phyloP scores from a whole-genome alignment of 2,888 invertebrate genomes.

The Meganola albula region DNA sequence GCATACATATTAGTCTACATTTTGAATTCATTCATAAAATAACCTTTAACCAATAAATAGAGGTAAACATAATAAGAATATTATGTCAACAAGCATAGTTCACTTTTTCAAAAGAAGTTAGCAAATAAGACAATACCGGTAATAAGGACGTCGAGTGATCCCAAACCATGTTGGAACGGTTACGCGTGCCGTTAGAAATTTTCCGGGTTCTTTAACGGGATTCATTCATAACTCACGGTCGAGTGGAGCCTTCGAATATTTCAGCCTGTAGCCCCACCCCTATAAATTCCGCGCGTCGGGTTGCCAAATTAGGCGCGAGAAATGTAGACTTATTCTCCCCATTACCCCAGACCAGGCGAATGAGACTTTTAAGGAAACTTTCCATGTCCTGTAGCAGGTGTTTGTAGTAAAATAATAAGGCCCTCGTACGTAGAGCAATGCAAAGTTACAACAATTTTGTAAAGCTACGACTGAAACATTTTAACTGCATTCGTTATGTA shows the following conservation, averaged over 20 bases:
- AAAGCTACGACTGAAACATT: no score
- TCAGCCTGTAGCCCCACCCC: constrained; percentile 67
- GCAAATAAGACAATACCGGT: constrained; percentile 21
- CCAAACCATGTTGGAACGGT: constrained; percentile 39
- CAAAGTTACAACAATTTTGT: constrained; percentile 31
- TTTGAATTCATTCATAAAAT: constrained; percentile 24
- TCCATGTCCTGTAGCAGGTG: constrained; percentile 61
- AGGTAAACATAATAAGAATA: constrained; percentile 9
- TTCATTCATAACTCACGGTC: constrained; percentile 77
- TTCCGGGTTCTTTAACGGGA: constrained; percentile 76
- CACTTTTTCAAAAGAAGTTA: no score
- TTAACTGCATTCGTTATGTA: no score
- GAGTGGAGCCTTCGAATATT: constrained; percentile 76
- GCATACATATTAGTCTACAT: constrained; percentile 15
- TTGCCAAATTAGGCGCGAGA: constrained; percentile 77
- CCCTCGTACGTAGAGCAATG: constrained; percentile 38
- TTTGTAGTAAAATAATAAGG: constrained; percentile 46
- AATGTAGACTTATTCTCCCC: constrained; percentile 67
- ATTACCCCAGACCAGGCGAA: constrained; percentile 50
- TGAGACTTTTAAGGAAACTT: constrained; percentile 57
- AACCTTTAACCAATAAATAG: constrained; percentile 14
- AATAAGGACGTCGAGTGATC: constrained; percentile 28
- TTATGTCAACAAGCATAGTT: constrained; percentile 3
- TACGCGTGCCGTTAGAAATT: constrained; percentile 66
- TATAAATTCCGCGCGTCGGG: constrained; percentile 77